phyloP scores from a whole-genome alignment of 2,888 invertebrate genomes.

The Lycophotia porphyrea region DNA sequence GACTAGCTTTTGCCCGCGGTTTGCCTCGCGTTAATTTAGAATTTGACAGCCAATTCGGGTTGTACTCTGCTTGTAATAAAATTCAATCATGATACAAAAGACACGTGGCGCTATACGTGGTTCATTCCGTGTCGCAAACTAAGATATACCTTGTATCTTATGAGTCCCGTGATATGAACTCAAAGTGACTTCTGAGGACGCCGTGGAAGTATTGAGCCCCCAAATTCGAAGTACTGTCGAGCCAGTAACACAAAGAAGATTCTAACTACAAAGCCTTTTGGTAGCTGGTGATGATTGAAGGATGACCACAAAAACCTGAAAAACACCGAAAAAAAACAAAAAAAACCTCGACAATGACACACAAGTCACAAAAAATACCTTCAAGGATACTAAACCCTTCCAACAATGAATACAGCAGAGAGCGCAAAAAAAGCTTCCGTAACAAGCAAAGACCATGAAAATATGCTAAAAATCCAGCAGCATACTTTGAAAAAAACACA shows the following conservation, averaged over 20 bases:
- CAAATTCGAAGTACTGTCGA: background rate
- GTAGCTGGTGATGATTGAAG: background rate
- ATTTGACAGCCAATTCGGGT: too few species aligned
- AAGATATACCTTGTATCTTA: background rate
- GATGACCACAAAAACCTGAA: background rate
- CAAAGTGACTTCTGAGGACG: background rate
- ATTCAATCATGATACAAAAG: too few species aligned
- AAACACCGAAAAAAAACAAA: too few species aligned
- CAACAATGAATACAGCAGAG: background rate
- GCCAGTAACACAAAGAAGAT: background rate
- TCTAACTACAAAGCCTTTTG: background rate
- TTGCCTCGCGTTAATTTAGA: too few species aligned
- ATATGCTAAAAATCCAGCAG: constrained; percentile 9
- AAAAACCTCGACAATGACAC: background rate
- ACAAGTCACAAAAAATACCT: background rate
- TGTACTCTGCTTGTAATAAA: too few species aligned
- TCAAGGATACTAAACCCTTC: background rate
- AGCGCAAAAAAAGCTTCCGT: background rate
- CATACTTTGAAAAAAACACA: constrained; percentile 18
- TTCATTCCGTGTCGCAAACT: background rate
- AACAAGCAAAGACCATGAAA: background rate
- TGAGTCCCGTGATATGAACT: background rate
- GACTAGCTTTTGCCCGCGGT: too few species aligned
- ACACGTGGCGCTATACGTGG: too few species aligned
- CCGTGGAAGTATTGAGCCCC: background rate